Conservation (phyloP, 2,797 vertebrate genomes). For the Rousettus madagascariensis region DNA sequence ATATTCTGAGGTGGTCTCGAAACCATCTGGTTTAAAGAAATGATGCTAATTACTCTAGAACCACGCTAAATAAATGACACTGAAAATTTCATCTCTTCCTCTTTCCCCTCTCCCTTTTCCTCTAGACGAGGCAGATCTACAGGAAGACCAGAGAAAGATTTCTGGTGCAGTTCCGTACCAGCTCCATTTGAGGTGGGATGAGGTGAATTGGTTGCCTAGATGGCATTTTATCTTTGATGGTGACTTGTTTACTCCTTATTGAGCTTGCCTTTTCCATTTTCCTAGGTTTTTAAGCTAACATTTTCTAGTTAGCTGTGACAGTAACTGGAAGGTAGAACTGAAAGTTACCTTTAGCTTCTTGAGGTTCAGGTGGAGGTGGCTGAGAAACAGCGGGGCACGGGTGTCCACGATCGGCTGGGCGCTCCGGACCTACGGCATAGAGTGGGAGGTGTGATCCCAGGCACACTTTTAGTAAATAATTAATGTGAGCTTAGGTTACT, state of each 20-base stretch:
- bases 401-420: conserved; percentile 84
- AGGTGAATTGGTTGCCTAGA: neutral
- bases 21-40: neutral
- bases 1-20: neutral
- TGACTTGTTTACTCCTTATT: neutral
- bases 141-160: neutral
- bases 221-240: neutral
- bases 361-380: conserved; percentile 83
- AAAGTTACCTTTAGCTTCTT: conserved; percentile 85
- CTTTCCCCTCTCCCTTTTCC: neutral
- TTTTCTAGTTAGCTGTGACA: neutral
- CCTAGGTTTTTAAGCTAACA: neutral
- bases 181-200: accelerated
- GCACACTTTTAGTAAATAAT: neutral
- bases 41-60: neutral
- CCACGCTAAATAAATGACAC: accelerated
- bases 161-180: neutral
- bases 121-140: neutral
- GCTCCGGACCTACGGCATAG: conserved; percentile 84
- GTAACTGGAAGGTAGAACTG: neutral
- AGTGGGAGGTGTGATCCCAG: neutral
- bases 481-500: neutral
- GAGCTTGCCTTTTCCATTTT: neutral
- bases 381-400: conserved; percentile 76
- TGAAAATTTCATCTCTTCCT: neutral